These are phyloP conservation scores for Latrodectus geometricus DNA, from an alignment of 1,140 invertebrate genomes.

Conservation along the genomic window DNA sequence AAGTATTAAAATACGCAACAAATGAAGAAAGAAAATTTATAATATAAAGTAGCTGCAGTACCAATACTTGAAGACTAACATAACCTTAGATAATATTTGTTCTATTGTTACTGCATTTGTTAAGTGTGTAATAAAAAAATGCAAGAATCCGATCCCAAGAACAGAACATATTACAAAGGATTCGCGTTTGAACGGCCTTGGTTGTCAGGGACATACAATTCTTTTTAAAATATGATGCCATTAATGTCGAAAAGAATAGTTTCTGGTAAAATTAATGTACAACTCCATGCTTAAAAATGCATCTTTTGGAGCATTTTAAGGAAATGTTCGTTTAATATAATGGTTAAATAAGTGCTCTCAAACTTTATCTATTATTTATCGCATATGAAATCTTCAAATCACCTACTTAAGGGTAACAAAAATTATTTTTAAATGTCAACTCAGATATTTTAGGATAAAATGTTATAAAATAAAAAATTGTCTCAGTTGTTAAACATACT, in stretches of 20 bases:
- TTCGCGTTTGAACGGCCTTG: constrained; percentile 6
- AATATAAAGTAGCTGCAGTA: neutral
- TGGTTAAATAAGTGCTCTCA: too few relatives aligned
- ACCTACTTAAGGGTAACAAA: too few relatives aligned
- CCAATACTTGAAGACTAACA: neutral
- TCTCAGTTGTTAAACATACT: too few relatives aligned
- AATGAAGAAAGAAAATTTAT: neutral
- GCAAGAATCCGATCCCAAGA: neutral
- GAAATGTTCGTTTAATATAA: too few relatives aligned
- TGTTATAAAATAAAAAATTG: too few relatives aligned
- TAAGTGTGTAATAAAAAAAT: neutral
- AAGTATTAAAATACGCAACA: neutral
- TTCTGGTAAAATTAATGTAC: neutral
- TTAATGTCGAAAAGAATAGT: constrained; percentile 9
- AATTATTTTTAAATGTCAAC: too few relatives aligned
- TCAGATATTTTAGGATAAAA: too few relatives aligned
- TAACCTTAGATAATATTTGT: neutral
- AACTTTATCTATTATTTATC: too few relatives aligned
- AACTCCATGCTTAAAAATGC: neutral
- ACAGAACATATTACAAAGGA: constrained; percentile 16
- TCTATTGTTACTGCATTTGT: neutral
- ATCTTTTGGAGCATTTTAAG: too few relatives aligned
- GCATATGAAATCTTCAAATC: too few relatives aligned
- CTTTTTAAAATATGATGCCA: neutral
- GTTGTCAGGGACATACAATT: constrained; percentile 20